Evolutionary conservation across 2,113 vertebrate species (phyloP).

Genomic region (Eolophus roseicapilla): DNA sequence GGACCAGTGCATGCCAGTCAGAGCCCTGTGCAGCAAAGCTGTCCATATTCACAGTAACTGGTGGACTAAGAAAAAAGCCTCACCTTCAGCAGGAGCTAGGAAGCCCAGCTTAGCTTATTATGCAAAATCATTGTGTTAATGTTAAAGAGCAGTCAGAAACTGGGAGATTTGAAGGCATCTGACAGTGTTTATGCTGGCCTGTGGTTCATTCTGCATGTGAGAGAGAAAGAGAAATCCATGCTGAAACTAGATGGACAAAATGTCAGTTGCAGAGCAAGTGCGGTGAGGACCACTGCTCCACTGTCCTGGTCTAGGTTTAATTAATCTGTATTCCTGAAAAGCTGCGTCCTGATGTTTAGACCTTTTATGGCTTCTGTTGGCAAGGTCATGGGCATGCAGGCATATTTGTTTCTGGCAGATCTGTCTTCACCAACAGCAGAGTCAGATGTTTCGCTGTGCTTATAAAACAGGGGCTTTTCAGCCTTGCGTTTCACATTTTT

Average conservation of each 20-base stretch:
- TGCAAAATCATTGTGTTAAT: neutral
- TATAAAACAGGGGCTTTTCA: neutral
- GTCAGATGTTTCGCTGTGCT: neutral
- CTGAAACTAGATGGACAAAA: neutral
- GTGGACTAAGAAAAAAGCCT: neutral
- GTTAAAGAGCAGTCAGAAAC: neutral
- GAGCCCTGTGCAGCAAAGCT: neutral
- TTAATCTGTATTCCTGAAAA: neutral
- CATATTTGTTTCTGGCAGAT: neutral
- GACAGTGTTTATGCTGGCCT: neutral
- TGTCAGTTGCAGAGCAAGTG: neutral
- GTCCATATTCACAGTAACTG: fast-evolving
- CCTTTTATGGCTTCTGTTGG: neutral
- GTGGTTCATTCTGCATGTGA: neutral
- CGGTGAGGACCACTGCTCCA: neutral
- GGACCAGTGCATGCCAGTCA: neutral
- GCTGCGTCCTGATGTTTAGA: neutral
- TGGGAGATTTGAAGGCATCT: neutral
- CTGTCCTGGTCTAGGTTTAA: neutral
- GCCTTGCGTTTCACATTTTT: neutral
- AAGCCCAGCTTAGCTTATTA: neutral
- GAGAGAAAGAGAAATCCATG: neutral
- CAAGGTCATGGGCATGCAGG: neutral
- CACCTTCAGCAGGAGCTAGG: neutral
- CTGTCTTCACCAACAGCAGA: neutral